These are phyloP conservation scores for Cardiocondyla obscurior DNA, from an alignment of 1,140 invertebrate genomes.

Conservation along the genomic window DNA sequence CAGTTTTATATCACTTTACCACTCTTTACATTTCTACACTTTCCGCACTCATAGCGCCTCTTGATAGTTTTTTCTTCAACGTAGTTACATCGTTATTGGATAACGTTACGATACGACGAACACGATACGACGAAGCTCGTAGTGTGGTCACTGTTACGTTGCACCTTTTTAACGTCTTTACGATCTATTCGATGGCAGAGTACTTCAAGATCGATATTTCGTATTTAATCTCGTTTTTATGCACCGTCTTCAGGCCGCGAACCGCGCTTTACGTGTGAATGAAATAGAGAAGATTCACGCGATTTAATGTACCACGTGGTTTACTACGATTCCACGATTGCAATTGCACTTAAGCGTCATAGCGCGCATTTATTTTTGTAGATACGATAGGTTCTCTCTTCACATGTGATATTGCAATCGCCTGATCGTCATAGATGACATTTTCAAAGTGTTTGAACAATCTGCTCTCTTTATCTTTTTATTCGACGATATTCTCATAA, in stretches of 20 bases:
- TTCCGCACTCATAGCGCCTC: constrained; percentile 63
- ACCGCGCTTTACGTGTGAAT: constrained; percentile 1
- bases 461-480: background rate
- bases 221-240: background rate
- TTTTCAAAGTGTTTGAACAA: constrained; percentile 31
- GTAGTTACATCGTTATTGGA: constrained; percentile 30
- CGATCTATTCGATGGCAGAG: background rate
- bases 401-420: background rate
- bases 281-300: constrained; percentile 37
- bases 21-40: constrained; percentile 66
- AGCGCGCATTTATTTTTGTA: background rate
- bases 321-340: constrained; percentile 9
- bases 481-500: background rate
- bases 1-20: constrained; percentile 66
- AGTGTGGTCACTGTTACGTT: constrained; percentile 10
- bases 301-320: constrained; percentile 62
- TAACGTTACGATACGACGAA: too few relatives aligned
- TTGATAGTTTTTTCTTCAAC: constrained; percentile 5
- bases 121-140: constrained; percentile 44
- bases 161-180: background rate
- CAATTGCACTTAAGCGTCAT: constrained; percentile 25
- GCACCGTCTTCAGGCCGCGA: constrained; percentile 1
- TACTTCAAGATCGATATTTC: background rate
- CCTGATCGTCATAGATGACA: background rate
- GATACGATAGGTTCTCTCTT: background rate